phyloP scores from a whole-genome alignment of 2,797 vertebrate species.

The Erithacus rubecula region DNA sequence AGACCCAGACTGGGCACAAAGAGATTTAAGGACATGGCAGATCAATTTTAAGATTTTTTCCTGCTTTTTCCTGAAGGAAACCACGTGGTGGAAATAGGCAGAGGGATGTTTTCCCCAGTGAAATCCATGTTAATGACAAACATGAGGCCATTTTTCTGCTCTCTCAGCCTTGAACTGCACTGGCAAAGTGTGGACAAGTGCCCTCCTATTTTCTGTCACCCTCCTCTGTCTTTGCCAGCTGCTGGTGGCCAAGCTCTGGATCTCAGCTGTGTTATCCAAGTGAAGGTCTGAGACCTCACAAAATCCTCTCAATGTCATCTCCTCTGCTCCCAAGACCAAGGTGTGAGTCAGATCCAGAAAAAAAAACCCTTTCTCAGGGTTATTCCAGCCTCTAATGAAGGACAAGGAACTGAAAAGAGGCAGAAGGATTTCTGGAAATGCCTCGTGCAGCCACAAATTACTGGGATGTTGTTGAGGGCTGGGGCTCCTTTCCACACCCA shows the following conservation, averaged over 20 bases:
- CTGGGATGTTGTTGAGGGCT: not conserved
- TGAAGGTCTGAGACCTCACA: not conserved
- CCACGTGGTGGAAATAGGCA: rapidly evolving
- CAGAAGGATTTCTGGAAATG: not conserved
- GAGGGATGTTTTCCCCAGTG: not conserved
- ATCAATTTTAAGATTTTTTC: not conserved
- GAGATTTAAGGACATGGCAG: not conserved
- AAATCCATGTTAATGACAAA: not conserved
- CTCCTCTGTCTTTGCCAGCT: not conserved
- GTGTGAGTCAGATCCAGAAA: rapidly evolving
- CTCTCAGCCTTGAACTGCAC: not conserved
- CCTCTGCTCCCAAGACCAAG: not conserved
- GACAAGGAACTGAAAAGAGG: not conserved
- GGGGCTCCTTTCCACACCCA: not conserved
- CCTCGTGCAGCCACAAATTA: rapidly evolving
- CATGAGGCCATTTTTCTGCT: not conserved
- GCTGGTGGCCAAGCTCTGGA: not conserved
- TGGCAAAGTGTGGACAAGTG: not conserved
- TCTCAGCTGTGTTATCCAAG: not conserved
- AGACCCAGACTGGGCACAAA: not conserved
- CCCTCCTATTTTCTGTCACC: not conserved
- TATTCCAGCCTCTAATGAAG: not conserved
- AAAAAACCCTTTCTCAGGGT: not conserved
- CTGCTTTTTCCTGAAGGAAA: not conserved
- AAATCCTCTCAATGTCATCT: rapidly evolving